Conservation (phyloP, 2,888 invertebrate genomes). For the Macroteleia sp. region DNA sequence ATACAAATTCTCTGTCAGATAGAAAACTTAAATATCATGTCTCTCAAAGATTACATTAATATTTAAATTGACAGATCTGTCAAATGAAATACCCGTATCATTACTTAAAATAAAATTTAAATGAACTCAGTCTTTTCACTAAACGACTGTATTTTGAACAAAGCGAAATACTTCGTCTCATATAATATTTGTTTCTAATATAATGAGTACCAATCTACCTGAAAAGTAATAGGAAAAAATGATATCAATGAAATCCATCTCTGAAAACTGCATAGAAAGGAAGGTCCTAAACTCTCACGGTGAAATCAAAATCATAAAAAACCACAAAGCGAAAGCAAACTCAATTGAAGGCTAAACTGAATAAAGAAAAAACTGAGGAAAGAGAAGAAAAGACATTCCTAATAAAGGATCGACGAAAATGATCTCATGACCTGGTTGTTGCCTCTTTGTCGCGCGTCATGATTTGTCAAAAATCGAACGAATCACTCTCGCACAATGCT, state of each 20-base stretch:
- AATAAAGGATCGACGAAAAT: not conserved
- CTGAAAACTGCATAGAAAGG: conserved; percentile 29
- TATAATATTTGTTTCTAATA: not conserved
- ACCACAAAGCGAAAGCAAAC: conserved; percentile 26
- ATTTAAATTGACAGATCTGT: conserved; percentile 3
- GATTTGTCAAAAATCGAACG: conserved; percentile 52
- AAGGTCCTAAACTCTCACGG: conserved; percentile 4
- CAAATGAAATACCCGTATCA: not conserved
- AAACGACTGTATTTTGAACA: conserved; percentile 13
- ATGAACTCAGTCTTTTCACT: not conserved
- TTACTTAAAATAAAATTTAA: conserved; percentile 10
- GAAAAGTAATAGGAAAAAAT: conserved; percentile 1
- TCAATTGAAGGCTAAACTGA: conserved; percentile 7
- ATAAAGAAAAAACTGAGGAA: not conserved
- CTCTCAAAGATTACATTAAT: not conserved
- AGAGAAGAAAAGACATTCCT: not conserved
- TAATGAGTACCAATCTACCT: not conserved
- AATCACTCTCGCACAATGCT: conserved; percentile 40
- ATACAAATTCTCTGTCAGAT: conserved; percentile 16
- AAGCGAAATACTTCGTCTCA: not conserved
- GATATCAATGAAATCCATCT: conserved; percentile 15
- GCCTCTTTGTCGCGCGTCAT: conserved; percentile 28
- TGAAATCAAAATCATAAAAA: conserved; percentile 23
- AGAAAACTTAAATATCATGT: not conserved
- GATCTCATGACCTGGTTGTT: conserved; percentile 39